Base-by-base conservation (phyloP, 2,113 vertebrate species). In the Heteronetta atricapilla region DNA sequence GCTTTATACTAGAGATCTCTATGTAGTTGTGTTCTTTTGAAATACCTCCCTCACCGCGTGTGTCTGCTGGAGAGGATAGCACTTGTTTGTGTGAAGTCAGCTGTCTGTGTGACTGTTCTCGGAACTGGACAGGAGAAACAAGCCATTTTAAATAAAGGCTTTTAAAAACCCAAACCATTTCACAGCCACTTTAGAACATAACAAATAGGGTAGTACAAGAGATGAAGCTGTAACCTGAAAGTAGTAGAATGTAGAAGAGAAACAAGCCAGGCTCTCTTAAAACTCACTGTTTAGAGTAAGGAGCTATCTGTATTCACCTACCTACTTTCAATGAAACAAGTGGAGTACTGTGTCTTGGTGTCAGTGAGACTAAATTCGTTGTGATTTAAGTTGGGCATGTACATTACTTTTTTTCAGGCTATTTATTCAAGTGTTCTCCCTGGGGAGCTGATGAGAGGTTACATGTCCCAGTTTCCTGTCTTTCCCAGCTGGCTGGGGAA, bases 401-500 rank as follows among this genome's bases (percentile, higher is more conserved):
- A n/a, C 89, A 28, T 93, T 80, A 25, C 33, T 82, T 60, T 83
- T 58, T 56, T 91, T 8, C 86, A 99, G 99, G 99, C 99, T 55
- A 98, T 99, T 97, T 99, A 99, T 89, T 98, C 99, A 48, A 99
- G 99, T 4, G 99, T 99, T 95, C 97, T 99, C 69, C 99, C 99
- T 0, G 99, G 99, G 14, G 99, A 99, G 96, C 97, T 99, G 94
- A 99, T 99, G 99, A 98, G 98, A 84, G 99, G 99, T 26, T 98
- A 98, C 96, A 99, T 99, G 99, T 97, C 97, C 73, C 99, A 99
- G 94, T 99, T 99, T 93, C 99, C 99, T 3, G 96, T 96, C 46
- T 99, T 99, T 82, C 99, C 99, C 62, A 99, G 98, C 97, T 99
- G 99, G 99, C 95, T 99, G 87, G 99, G 99, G 58, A 99, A 99